Base-by-base conservation (phyloP, 2,113 vertebrate genomes). In the Brevimyrus niger region DNA sequence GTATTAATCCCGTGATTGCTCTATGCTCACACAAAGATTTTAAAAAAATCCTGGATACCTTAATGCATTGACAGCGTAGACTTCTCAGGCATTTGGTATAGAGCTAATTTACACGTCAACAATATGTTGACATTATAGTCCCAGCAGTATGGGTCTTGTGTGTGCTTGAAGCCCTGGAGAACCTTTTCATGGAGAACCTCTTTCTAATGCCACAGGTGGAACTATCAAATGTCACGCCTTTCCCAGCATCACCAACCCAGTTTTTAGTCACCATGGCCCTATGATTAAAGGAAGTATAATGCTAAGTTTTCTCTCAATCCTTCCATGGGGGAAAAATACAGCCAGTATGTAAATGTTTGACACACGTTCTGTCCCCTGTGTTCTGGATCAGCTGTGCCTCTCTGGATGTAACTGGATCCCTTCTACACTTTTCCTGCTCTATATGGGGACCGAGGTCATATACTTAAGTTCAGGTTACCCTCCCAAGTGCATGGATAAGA, bases 381-480 rank as follows among this genome's bases (percentile, higher is more conserved):
- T 42, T 65, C n/a, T 53, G 53, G 17, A 65, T 44, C 23, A 35
- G 87, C 87, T 61, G 87, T 65, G 53, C 55, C 42, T 42, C 44
- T 23, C 82, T 65, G 53, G 88, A 42, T 65, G 47, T 83, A 89
- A 87, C 69, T 15, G 87, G 87, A 93, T 88, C 89, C 80, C 53
- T 47, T n/a, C 88, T 44, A 83, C 21, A 80, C 35, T 88, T 51
- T 55, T 17, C 73, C 42, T 50, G n/a, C 61, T 92, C 88, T 92
- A 51, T 58, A 87, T 88, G 65, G 50, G 80, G 91, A 90, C 47
- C 88, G 88, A 84, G 82, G 55, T 76, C 84, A 13, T 42, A 87
- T 35, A 58, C 58, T 42, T 87, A n/a, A 89, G 82, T 89, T 93
- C 84, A 76, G 44, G 65, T 93, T 92, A 84, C 91, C 88, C 50